Percentiles rank a stretch among this genome's conserved stretches.
These are phyloP conservation scores for Opisthograptis luteolata DNA, from an alignment of 2,888 invertebrate genomes.

Conservation along the genomic window DNA sequence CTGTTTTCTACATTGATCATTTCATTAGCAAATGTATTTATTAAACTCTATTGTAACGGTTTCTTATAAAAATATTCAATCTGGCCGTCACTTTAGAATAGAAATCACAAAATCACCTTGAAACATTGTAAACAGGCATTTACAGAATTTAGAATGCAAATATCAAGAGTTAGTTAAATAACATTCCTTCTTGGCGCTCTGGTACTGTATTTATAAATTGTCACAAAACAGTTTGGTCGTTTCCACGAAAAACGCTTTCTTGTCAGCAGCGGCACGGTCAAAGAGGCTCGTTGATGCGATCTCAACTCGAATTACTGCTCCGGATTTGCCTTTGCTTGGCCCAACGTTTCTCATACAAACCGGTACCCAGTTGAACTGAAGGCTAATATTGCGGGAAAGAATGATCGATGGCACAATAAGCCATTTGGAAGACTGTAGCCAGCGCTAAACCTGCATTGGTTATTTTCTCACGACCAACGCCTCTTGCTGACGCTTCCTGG, in stretches of 20 bases:
- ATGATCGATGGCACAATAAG: slow-evolving; percentile 41
- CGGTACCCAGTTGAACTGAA: slow-evolving; percentile 28
- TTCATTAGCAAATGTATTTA: no score
- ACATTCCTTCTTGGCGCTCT: slow-evolving; percentile 2
- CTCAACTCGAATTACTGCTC: slow-evolving; percentile 44
- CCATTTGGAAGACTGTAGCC: slow-evolving; percentile 39
- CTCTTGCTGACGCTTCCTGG: slow-evolving; percentile 48
- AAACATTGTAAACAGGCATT: slow-evolving; percentile 7
- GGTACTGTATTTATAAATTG: slow-evolving; percentile 31
- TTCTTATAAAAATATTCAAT: no score
- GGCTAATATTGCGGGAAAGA: slow-evolving; percentile 31
- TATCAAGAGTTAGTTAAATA: neutral
- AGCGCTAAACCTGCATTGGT: slow-evolving; percentile 39
- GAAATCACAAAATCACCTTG: no score
- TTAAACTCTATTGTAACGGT: no score
- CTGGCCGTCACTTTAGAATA: no score
- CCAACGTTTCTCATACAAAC: slow-evolving; percentile 43
- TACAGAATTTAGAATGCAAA: slow-evolving; percentile 14
- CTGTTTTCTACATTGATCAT: no score
- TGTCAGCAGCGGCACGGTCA: slow-evolving; percentile 58
- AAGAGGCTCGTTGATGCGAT: slow-evolving; percentile 55
- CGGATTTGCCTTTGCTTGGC: slow-evolving; percentile 47
- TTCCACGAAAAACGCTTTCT: slow-evolving; percentile 77
- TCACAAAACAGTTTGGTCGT: slow-evolving; percentile 47
- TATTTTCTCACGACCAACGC: slow-evolving; percentile 50